Base-by-base conservation (phyloP, 1,140 invertebrate genomes). In the Eciton burchellii region DNA sequence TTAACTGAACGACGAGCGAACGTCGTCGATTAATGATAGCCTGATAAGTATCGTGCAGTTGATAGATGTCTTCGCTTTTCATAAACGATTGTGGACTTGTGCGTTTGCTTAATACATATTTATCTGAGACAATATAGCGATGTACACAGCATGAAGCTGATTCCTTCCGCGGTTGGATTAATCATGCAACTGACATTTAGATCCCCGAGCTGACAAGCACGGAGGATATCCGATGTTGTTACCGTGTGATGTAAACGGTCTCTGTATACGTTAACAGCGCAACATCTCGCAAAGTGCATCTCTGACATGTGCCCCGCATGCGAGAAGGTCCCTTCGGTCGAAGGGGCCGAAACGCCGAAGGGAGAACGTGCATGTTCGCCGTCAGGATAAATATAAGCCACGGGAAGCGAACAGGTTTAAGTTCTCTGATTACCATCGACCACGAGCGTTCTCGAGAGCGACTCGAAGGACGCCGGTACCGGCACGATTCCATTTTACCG, bases 401-500 rank as follows among this genome's bases (percentile, higher is more conserved):
- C 8, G 12, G 21, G 35, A 77, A 43, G 43, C 11, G n/a, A 56
- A 68, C 49, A 66, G 47, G 47, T 77, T 77, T 54, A 26, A 77
- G 16, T 43, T 43, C 16, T 26, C 12, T 9, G 47, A 54, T 77
- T 56, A 29, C 35, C 43, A n/a, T 43, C 35, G 11, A 63, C 14
- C n/a, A 49, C 21, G 21, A 54, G 16, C 52, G 1, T 26, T 66
- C 54, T 68, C 21, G 21, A 56, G 62, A 77, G 16, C 62, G 35
- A n/a, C 26, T 52, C 72, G 49, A 60, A 59, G n/a, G 41, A 81
- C 41, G 56, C 14, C 59, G n/a, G 21, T 47, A 41, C 1, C 29
- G 3, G 19, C 21, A 47, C 54, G 66, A 35, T 60, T 71, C 12
- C 52, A 45, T 71, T 71, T 81, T 71, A 47, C 52, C 68, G 68